A percentile compares a stretch with the other conserved stretches of the same genome.
phyloP scores from a whole-genome alignment of 2,888 invertebrate genomes.

The Melieria omissa region DNA sequence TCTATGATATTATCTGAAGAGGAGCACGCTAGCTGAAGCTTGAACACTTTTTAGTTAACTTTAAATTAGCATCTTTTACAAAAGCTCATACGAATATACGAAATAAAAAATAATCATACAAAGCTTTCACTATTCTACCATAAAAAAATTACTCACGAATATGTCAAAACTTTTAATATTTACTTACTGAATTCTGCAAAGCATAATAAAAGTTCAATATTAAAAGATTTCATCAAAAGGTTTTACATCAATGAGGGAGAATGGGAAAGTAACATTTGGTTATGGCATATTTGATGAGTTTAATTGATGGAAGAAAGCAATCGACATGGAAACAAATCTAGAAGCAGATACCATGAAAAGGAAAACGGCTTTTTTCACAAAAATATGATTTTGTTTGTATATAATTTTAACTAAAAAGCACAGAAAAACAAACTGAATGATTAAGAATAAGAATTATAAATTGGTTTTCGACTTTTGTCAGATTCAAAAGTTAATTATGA shows the following conservation, averaged over 20 bases:
- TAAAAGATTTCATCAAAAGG: conserved; percentile 22
- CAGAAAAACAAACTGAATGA: neutral
- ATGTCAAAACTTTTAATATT: conserved; percentile 49
- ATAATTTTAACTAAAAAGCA: neutral
- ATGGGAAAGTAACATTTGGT: conserved; percentile 40
- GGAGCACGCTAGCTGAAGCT: no score
- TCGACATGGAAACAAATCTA: conserved; percentile 17
- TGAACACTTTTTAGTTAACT: no score
- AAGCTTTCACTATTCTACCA: conserved; percentile 33
- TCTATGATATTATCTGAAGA: no score
- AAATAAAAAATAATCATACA: conserved; percentile 15
- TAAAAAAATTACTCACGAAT: conserved; percentile 54
- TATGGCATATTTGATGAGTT: conserved; percentile 25
- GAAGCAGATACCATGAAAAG: conserved; percentile 15
- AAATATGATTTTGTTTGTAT: no score
- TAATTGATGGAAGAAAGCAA: conserved; percentile 1
- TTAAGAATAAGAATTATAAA: no score
- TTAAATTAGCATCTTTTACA: no score
- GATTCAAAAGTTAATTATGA: no score
- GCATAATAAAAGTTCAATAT: conserved; percentile 56
- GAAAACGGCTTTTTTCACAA: neutral
- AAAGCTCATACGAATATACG: no score
- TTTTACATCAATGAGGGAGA: conserved; percentile 18
- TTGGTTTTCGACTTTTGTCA: no score
- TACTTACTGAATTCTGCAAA: conserved; percentile 64